Evolutionary conservation across 2,797 vertebrate genomes (phyloP).

Genomic region (Labeo calbasu): DNA sequence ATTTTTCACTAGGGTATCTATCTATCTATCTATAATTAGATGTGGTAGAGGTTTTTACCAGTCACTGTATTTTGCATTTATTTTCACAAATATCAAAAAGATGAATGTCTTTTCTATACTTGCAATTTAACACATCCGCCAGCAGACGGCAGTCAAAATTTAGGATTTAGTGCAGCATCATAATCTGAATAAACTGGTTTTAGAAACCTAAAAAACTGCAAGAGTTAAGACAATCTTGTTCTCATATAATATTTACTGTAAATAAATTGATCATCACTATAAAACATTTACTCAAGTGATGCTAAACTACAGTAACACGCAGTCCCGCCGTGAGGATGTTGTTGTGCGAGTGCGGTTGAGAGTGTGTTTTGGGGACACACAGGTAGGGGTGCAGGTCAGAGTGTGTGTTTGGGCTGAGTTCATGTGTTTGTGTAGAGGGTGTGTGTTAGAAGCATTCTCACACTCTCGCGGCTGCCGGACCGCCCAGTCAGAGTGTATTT

Average conservation of each 20-base stretch:
- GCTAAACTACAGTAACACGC: background rate
- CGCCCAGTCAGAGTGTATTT: slow-evolving; percentile 61
- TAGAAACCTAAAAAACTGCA: background rate
- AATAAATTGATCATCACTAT: background rate
- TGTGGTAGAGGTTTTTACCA: background rate
- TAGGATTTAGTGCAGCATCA: background rate
- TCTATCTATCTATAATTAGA: background rate
- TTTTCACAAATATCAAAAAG: background rate
- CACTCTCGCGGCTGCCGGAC: slow-evolving; percentile 50
- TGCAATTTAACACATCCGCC: slow-evolving; percentile 12
- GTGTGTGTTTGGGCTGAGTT: slow-evolving; percentile 64
- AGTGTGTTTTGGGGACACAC: slow-evolving; percentile 55
- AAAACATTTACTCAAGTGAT: background rate
- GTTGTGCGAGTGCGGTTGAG: slow-evolving; percentile 10
- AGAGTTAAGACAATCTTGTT: background rate
- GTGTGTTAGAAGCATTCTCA: slow-evolving; percentile 61
- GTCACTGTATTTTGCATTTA: background rate
- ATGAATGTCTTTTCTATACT: background rate
- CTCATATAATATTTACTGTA: background rate
- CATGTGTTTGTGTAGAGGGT: slow-evolving; percentile 68
- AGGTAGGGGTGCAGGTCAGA: slow-evolving; percentile 52
- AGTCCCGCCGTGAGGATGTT: slow-evolving; percentile 9
- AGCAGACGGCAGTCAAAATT: slow-evolving; percentile 24
- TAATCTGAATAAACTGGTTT: background rate
- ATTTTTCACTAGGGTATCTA: background rate